Conservation (phyloP, 2,113 vertebrate species). For the Carassius auratus region DNA sequence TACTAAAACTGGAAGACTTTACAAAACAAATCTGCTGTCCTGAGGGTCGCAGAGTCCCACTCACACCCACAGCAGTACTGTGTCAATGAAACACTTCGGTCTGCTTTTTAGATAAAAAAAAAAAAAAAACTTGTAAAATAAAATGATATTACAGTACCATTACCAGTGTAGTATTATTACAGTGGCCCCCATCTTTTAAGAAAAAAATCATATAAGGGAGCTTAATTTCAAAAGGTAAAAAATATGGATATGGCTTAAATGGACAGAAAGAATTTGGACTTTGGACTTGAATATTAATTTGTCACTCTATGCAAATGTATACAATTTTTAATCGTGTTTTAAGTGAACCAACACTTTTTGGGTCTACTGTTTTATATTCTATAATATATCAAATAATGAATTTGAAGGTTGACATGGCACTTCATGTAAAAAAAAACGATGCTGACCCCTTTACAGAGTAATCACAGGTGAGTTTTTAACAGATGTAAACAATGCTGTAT, state of each 20-base stretch:
- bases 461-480: background rate
- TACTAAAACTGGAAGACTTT: background rate
- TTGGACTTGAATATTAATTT: no score
- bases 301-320: no score
- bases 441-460: background rate
- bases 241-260: background rate
- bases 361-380: background rate
- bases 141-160: background rate
- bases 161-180: background rate
- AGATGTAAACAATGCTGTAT: background rate
- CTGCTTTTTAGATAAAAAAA: background rate
- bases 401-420: background rate
- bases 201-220: background rate
- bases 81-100: background rate
- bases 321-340: no score
- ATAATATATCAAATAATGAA: background rate
- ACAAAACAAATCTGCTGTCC: no score
- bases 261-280: no score
- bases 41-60: background rate
- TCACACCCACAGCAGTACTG: background rate
- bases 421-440: background rate
- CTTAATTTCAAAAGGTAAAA: background rate
- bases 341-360: background rate
- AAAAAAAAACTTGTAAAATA: no score
- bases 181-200: background rate